phyloP scores from a whole-genome alignment of 2,797 vertebrate species.

The Lycodopsis pacificus region DNA sequence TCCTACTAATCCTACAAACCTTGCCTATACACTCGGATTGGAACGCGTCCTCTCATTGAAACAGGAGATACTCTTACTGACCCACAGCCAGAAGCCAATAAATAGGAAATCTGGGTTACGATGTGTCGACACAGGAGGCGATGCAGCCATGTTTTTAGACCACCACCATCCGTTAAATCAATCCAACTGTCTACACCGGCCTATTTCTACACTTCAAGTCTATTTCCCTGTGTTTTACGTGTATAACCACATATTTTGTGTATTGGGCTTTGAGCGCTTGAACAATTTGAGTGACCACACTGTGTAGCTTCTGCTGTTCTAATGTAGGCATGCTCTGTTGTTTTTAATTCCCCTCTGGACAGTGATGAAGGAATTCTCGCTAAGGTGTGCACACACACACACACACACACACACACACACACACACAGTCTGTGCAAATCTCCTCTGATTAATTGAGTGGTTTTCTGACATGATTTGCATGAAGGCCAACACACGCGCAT shows the following conservation, averaged over 20 bases:
- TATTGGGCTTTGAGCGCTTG: not conserved
- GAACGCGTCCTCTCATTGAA: constrained; percentile 2
- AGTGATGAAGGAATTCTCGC: constrained; percentile 26
- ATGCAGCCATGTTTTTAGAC: not conserved
- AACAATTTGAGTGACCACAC: not conserved
- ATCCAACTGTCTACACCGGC: not conserved
- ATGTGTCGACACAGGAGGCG: not conserved
- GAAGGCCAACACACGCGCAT: constrained; percentile 50
- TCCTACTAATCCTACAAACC: not conserved
- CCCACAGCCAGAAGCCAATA: constrained; percentile 47
- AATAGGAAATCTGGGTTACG: constrained; percentile 60
- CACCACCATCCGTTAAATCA: not conserved
- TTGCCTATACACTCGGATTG: not conserved
- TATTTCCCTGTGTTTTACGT: not conserved
- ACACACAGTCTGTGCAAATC: constrained; percentile 27
- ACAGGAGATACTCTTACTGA: constrained; percentile 39
- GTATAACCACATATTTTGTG: not conserved
- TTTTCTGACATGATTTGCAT: constrained; percentile 50
- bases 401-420: constrained; percentile 9
- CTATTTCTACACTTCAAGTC: not conserved
- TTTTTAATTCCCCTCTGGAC: constrained; percentile 32
- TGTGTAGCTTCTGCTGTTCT: not conserved
- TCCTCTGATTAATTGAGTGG: constrained; percentile 47
- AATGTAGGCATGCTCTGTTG: not conserved
- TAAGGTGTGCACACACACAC: constrained; percentile 3